phyloP scores from a whole-genome alignment of 2,113 vertebrate species.

The Cacatua alba region DNA sequence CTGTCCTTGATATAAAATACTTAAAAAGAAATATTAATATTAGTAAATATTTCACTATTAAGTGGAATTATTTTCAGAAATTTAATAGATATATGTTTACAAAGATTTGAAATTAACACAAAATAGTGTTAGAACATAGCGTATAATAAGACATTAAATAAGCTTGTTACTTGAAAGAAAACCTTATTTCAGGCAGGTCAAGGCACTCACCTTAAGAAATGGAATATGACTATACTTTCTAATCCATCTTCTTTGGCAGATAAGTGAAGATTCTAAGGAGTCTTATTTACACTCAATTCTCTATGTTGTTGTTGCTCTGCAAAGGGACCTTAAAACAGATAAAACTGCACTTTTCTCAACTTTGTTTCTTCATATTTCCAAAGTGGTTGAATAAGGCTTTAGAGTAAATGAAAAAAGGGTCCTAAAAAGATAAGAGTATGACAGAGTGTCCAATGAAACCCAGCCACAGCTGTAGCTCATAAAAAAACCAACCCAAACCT shows the following conservation, averaged over 20 bases:
- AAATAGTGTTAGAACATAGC: background rate
- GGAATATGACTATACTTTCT: background rate
- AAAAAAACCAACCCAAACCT: background rate
- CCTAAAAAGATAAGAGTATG: background rate
- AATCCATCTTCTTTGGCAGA: background rate
- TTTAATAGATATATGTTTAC: background rate
- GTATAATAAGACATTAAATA: background rate
- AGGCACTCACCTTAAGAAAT: background rate
- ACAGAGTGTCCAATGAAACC: background rate
- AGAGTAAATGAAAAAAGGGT: background rate
- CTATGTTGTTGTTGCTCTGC: background rate
- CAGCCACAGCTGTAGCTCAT: background rate
- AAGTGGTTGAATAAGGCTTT: background rate
- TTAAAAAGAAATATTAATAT: background rate
- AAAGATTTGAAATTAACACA: background rate
- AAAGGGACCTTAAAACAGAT: background rate
- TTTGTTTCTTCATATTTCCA: background rate
- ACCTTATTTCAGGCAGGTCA: background rate
- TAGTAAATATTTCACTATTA: background rate
- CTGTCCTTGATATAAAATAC: background rate
- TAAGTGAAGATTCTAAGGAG: background rate
- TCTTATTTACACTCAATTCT: background rate
- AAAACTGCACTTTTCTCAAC: background rate
- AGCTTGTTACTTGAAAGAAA: background rate
- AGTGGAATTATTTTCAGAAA: background rate